phyloP scores from a whole-genome alignment of 2,888 invertebrate genomes.

The Eremobia ochroleuca region DNA sequence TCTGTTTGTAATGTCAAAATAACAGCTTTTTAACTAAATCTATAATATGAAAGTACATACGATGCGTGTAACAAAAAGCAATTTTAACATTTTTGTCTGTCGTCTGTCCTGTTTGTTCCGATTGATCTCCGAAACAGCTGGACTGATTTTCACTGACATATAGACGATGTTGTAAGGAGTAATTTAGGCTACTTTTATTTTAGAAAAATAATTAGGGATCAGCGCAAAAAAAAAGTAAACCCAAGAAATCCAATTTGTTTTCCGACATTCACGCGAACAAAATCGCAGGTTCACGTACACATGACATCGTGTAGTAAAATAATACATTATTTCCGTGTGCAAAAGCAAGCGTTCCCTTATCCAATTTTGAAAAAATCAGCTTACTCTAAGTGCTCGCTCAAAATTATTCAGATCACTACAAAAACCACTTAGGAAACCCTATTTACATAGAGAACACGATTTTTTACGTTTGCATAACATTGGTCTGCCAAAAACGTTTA shows the following conservation, averaged over 20 bases:
- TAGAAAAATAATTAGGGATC: not conserved
- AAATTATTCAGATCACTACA: conserved; percentile 65
- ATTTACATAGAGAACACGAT: conserved; percentile 58
- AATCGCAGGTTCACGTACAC: too few species aligned
- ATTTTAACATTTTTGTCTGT: too few species aligned
- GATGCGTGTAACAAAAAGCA: too few species aligned
- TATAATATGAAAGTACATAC: too few species aligned
- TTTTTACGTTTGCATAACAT: conserved; percentile 62
- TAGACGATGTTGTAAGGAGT: not conserved
- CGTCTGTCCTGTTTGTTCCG: too few species aligned
- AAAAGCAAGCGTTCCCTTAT: conserved; percentile 20
- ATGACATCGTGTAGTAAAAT: not conserved
- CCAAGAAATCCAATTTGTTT: not conserved
- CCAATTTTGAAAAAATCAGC: conserved; percentile 42
- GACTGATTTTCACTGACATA: too few species aligned
- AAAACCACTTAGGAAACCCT: conserved; percentile 59
- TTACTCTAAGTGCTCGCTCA: conserved; percentile 54
- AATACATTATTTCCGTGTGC: conserved; percentile 29
- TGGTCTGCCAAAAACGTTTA: conserved; percentile 54
- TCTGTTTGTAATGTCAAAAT: too few species aligned
- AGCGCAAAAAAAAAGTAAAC: not conserved
- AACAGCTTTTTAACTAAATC: too few species aligned
- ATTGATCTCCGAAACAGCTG: too few species aligned
- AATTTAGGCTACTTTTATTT: not conserved
- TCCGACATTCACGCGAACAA: not conserved